A percentile compares a stretch with the other conserved stretches of the same genome.
Conservation (phyloP, 2,888 invertebrate genomes). For the Lasiommata megera region DNA sequence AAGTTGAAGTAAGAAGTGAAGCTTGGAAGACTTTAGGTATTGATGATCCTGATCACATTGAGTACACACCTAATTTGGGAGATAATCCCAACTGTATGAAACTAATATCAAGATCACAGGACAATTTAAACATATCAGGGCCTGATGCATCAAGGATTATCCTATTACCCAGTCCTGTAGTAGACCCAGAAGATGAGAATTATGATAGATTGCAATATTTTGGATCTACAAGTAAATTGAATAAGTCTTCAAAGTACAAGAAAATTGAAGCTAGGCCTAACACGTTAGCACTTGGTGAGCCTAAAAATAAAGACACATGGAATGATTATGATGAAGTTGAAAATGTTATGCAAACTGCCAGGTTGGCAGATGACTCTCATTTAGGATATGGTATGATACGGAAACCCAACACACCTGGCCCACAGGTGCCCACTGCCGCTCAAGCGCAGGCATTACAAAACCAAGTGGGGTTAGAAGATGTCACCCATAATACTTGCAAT, state of each 20-base stretch:
- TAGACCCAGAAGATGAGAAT: constrained; percentile 80
- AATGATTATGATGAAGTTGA: constrained; percentile 90
- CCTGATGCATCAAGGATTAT: constrained; percentile 80
- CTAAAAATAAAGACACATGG: constrained; percentile 78
- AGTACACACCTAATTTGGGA: constrained; percentile 75
- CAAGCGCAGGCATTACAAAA: constrained; percentile 73
- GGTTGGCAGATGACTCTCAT: constrained; percentile 90
- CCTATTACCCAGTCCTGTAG: constrained; percentile 70
- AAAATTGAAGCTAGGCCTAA: constrained; percentile 84
- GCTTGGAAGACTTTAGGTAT: constrained; percentile 92
- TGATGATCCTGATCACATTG: constrained; percentile 87
- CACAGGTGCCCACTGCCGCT: constrained; percentile 76
- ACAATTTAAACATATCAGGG: constrained; percentile 67
- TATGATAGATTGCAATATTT: constrained; percentile 92
- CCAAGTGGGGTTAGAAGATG: constrained; percentile 70
- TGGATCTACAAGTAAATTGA: constrained; percentile 86
- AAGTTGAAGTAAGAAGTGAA: constrained; percentile 88
- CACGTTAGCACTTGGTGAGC: constrained; percentile 67
- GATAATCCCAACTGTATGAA: constrained; percentile 74
- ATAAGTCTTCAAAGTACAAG: constrained; percentile 84
- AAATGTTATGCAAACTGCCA: constrained; percentile 84
- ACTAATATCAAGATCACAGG: constrained; percentile 76
- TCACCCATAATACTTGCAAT: constrained; percentile 87
- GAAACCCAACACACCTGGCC: constrained; percentile 82
- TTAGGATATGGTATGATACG: constrained; percentile 90